phyloP scores from a whole-genome alignment of 2,888 invertebrate genomes.

The Latrodectus hesperus region DNA sequence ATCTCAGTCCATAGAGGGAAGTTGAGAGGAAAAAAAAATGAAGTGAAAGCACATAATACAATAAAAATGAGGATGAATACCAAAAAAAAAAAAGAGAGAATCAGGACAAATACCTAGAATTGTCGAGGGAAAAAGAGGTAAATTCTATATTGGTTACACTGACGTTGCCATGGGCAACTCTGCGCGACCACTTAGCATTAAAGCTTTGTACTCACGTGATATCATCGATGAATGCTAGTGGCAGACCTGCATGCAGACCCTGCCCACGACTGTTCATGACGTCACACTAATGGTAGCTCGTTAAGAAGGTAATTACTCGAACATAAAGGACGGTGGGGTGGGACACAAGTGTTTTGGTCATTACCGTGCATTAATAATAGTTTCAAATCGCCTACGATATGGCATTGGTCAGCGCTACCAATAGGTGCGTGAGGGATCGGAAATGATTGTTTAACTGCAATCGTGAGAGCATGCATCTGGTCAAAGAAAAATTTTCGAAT shows the following conservation, averaged over 20 bases:
- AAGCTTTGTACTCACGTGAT: slow-evolving; percentile 59
- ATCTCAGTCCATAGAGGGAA: slow-evolving; percentile 6
- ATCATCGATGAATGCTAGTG: slow-evolving; percentile 27
- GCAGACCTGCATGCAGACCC: slow-evolving; percentile 16
- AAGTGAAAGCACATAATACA: neutral
- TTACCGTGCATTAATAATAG: slow-evolving; percentile 64
- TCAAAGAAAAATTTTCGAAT: neutral
- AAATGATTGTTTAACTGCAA: neutral
- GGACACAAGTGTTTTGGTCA: slow-evolving; percentile 42
- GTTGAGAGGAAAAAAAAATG: slow-evolving; percentile 1
- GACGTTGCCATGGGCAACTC: slow-evolving; percentile 68
- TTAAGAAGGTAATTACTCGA: slow-evolving; percentile 64
- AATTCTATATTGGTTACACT: slow-evolving; percentile 57
- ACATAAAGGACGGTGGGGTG: slow-evolving; percentile 16
- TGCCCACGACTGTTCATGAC: slow-evolving; percentile 55
- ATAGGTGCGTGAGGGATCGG: slow-evolving; percentile 12
- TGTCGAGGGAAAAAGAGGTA: neutral
- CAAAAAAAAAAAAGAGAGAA: slow-evolving; percentile 13
- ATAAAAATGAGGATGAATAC: neutral
- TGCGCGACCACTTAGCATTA: slow-evolving; percentile 66
- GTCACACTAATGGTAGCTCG: slow-evolving; percentile 55
- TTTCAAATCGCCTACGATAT: slow-evolving; percentile 43
- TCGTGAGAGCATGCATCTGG: neutral
- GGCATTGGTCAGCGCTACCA: slow-evolving; percentile 46
- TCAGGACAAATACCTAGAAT: neutral